Evolutionary conservation across 2,797 vertebrate genomes (phyloP), one percentile per base, ranked within the genome.

Genomic region (Botia kubotai): DNA sequence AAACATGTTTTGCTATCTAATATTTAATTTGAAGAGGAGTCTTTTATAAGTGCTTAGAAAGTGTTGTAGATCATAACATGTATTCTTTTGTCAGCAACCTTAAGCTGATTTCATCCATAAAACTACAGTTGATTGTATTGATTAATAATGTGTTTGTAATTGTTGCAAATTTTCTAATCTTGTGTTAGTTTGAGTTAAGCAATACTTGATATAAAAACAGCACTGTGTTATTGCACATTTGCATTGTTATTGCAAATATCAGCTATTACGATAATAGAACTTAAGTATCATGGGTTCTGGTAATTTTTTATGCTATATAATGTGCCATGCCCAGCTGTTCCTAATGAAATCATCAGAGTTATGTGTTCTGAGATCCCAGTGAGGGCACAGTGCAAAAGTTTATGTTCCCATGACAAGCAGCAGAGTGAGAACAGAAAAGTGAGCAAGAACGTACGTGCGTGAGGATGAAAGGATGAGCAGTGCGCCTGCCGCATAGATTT

Each of bases 401-500:
- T 93, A 94, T 84, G 92, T 94, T 95, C 94, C 93, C 93, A 94
- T 92, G 93, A 93, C 92, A 74, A 77, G 75, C 43, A 68, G 58
- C 60, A 79, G 83, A 72, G 74, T 72, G 63, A 80, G 78, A 75
- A 77, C 53, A 12, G 75, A 91, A 91, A 75, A 83, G 77, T 66
- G 75, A 83, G 82, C 79, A 77, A 82, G 72, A 68, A 50, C 14
- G 79, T 79, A 85, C 76, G 81, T 82, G 79, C 29, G 13, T 16
- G 65, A 82, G 93, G 93, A 94, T 94, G 93, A 95, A 95, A 95
- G 93, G 91, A 91, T 86, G 85, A 86, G 91, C 88, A 90, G 91
- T 84, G 89, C 92, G 93, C 92, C 89, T 89, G 91, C 92, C 86
- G 90, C 92, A 93, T 91, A 94, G 94, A 96, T 97, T 95, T 96